phyloP scores from a whole-genome alignment of 2,797 vertebrate genomes.

The Betta splendens region DNA sequence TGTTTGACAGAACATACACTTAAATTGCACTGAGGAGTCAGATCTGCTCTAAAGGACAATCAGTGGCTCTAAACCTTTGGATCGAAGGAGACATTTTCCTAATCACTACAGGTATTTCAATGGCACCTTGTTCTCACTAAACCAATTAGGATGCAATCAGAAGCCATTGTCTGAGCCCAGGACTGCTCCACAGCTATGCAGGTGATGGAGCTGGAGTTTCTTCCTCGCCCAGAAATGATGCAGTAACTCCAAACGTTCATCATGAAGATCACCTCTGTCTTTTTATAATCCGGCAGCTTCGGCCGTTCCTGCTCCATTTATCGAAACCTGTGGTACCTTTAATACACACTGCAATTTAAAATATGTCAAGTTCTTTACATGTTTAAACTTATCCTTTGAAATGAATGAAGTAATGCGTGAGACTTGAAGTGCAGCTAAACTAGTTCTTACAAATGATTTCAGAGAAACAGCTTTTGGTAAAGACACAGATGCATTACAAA shows the following conservation, averaged over 20 bases:
- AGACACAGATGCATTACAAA: too few relatives aligned
- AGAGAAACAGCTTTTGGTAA: too few relatives aligned
- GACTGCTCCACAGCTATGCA: slow-evolving; percentile 15
- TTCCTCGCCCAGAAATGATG: slow-evolving; percentile 64
- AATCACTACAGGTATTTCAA: slow-evolving; percentile 23
- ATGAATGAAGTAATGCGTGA: neutral
- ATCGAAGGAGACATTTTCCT: slow-evolving; percentile 55
- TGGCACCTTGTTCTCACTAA: slow-evolving; percentile 60
- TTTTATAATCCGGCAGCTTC: slow-evolving; percentile 37
- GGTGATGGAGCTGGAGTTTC: slow-evolving; percentile 54
- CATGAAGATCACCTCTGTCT: slow-evolving; percentile 50
- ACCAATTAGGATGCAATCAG: slow-evolving; percentile 53
- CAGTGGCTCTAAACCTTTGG: slow-evolving; percentile 29
- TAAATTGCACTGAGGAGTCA: slow-evolving; percentile 43
- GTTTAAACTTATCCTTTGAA: too few relatives aligned
- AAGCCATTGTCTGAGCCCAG: slow-evolving; percentile 36
- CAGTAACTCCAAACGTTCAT: slow-evolving; percentile 65
- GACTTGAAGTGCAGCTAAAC: neutral
- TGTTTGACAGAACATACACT: slow-evolving; percentile 58
- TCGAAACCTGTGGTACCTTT: slow-evolving; percentile 20
- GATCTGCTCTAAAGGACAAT: slow-evolving; percentile 38
- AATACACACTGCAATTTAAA: slow-evolving; percentile 16
- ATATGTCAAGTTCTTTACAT: slow-evolving; percentile 24
- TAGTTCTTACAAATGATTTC: too few relatives aligned
- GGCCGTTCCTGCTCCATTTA: slow-evolving; percentile 38